A percentile compares a stretch with the other conserved stretches of the same genome.
Conservation (phyloP, 2,797 vertebrate genomes). For the Smutsia temminckii region DNA sequence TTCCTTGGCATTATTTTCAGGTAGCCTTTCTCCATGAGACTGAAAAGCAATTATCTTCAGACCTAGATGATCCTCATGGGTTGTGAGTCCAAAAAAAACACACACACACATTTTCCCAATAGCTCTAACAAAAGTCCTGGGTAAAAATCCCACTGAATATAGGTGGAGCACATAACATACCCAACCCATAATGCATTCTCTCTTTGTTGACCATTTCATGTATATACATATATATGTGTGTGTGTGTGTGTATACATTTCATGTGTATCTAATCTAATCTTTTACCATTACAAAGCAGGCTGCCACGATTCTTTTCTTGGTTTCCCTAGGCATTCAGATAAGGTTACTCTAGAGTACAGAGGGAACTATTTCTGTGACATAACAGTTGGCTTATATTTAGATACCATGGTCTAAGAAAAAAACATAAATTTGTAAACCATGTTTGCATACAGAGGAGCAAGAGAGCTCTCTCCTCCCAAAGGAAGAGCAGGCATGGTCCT, state of each 20-base stretch:
- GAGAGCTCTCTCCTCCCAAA: not conserved
- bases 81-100: not conserved
- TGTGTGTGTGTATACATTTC: not conserved
- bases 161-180: too few relatives aligned
- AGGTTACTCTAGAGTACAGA: not conserved
- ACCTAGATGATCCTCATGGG: not conserved
- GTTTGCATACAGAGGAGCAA: not conserved
- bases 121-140: not conserved
- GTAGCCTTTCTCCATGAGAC: not conserved
- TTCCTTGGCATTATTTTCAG: not conserved
- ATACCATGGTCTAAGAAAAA: not conserved
- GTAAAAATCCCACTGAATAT: too few relatives aligned
- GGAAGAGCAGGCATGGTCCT: accelerated
- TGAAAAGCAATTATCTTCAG: not conserved
- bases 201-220: not conserved
- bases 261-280: accelerated
- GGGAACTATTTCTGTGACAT: not conserved
- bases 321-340: not conserved
- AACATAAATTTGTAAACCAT: not conserved
- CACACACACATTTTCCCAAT: not conserved
- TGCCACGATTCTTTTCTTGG: accelerated
- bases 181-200: not conserved
- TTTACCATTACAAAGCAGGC: too few relatives aligned
- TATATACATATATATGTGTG: too few relatives aligned
- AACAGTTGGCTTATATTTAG: not conserved